Evolutionary conservation across 37 sponge, comb jelly and placozoan species (phyloP).

Genomic region (Oscarella lobularis): DNA sequence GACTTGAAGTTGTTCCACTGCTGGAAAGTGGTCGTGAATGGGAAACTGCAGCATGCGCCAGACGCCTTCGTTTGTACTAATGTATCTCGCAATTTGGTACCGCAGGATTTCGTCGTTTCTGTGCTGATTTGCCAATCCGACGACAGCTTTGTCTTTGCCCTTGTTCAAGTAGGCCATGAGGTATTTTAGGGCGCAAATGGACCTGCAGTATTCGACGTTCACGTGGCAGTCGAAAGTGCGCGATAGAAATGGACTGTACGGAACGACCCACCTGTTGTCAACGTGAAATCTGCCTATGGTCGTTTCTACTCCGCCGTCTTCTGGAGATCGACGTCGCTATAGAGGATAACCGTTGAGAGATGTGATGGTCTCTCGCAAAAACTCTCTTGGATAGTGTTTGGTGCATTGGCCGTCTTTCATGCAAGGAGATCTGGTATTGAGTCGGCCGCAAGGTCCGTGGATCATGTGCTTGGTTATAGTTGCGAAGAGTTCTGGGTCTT

Average conservation of each 20-base stretch:
- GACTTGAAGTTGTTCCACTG: no score
- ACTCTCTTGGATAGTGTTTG: background rate
- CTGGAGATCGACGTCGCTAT: background rate
- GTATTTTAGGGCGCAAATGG: slow-evolving; percentile 6
- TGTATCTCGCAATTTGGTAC: slow-evolving; percentile 5
- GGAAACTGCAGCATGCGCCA: slow-evolving; percentile 28
- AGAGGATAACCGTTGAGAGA: background rate
- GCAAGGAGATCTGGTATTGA: background rate
- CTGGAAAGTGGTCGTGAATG: slow-evolving; percentile 14
- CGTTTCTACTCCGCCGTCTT: background rate
- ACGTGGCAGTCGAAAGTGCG: slow-evolving; percentile 7
- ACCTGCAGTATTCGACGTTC: slow-evolving; percentile 5
- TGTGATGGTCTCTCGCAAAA: background rate
- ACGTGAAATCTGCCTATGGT: background rate
- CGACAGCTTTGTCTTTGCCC: background rate
- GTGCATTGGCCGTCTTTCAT: background rate
- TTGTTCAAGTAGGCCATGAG: slow-evolving; percentile 1
- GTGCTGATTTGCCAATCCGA: background rate
- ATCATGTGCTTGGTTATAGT: no score
- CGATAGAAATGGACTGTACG: slow-evolving; percentile 11
- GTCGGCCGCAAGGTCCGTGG: background rate
- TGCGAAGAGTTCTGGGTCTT: no score
- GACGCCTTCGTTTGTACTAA: slow-evolving; percentile 22
- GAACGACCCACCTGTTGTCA: slow-evolving; percentile 13
- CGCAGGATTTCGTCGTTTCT: slow-evolving; percentile 4